Base-by-base conservation (phyloP, 1,140 invertebrate genomes). In the Littorina saxatilis region DNA sequence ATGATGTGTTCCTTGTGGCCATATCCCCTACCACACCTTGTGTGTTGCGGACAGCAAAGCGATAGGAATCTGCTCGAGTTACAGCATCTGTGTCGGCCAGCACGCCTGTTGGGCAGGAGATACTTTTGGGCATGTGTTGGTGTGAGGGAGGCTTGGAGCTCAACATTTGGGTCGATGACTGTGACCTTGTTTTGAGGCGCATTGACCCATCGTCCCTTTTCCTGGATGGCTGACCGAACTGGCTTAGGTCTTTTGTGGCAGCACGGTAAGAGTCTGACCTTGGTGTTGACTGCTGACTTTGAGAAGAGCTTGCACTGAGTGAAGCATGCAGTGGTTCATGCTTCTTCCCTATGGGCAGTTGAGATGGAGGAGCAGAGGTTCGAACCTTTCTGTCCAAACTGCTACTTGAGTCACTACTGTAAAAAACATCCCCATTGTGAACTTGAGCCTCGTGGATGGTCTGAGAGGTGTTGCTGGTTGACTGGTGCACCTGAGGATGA, bases 21-120 rank as follows among this genome's bases (percentile, higher is more conserved):
- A 79, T 52, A 11, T 86, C 83, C 40, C 70, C 79, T 20, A 86
- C 81, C 70, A 85, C 80, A 55, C 87, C 85, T 55, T 88, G 85
- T 29, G 86, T 88, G 79, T 88, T 88, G 40, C 87, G 70, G 11
- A 91, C 85, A 40, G 90, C 90, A 23, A 88, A 85, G 61, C 90
- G 75, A 78, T 91, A 91, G 7, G 90, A 91, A 70, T 90, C 90
- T 52, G 88, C 88, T 7, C 90, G 77, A 78, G 81, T 84, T 15
- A 84, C 74, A n/a, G 52, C 78, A 35, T 85, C 84, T 37, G 76
- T 37, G 35, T 82, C 81, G 23, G 43, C 27, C 27, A n/a, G 61
- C 35, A 23, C 20, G 23, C 43, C 73, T n/a, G 80, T 70, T 20
- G 81, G 82, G 37, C 43, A 72, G 20, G 83, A 72, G 39, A 81